A percentile compares a stretch with the other conserved stretches of the same genome.
These are phyloP conservation scores for Periophthalmus modestus DNA, from an alignment of 2,113 vertebrate species.

Conservation along the genomic window DNA sequence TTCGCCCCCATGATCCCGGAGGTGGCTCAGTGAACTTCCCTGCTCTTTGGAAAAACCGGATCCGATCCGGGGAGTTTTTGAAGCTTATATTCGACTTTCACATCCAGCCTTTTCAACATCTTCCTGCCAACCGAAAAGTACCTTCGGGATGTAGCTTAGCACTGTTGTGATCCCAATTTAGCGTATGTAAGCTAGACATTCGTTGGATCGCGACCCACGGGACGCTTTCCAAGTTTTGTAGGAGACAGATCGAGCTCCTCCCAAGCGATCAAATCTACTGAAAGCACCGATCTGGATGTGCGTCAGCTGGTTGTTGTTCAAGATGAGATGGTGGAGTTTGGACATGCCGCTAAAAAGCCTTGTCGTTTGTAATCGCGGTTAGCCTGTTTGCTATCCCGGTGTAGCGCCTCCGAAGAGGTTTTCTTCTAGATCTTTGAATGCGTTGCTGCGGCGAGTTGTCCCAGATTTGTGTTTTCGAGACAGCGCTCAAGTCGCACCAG, in stretches of 20 bases:
- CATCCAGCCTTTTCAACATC: constrained; percentile 94
- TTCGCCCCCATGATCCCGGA: constrained; percentile 90
- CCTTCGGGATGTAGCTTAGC: constrained; percentile 97
- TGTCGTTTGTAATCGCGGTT: constrained; percentile 95
- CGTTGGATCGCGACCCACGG: constrained; percentile 97
- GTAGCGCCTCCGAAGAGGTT: constrained; percentile 95
- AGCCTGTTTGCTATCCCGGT: constrained; percentile 97
- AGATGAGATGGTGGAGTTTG: constrained; percentile 96
- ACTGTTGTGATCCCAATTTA: constrained; percentile 98
- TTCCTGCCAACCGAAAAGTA: constrained; percentile 97
- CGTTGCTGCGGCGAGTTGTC: constrained; percentile 87
- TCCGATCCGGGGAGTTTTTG: constrained; percentile 98
- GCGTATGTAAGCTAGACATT: constrained; percentile 94
- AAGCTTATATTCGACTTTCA: constrained; percentile 97
- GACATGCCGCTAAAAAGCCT: constrained; percentile 97
- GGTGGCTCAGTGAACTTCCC: constrained; percentile 92
- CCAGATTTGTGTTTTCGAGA: constrained; percentile 98
- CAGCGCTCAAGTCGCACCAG: constrained; percentile 95
- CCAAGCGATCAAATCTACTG: constrained; percentile 91
- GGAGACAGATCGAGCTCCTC: constrained; percentile 95
- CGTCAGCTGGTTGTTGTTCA: constrained; percentile 98
- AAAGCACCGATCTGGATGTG: constrained; percentile 93
- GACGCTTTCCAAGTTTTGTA: constrained; percentile 97
- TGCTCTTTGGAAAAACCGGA: constrained; percentile 92
- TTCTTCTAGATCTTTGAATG: constrained; percentile 93